Evolutionary conservation across 23 tunicate species (phyloP).

Genomic region (Ciona savignyi): DNA sequence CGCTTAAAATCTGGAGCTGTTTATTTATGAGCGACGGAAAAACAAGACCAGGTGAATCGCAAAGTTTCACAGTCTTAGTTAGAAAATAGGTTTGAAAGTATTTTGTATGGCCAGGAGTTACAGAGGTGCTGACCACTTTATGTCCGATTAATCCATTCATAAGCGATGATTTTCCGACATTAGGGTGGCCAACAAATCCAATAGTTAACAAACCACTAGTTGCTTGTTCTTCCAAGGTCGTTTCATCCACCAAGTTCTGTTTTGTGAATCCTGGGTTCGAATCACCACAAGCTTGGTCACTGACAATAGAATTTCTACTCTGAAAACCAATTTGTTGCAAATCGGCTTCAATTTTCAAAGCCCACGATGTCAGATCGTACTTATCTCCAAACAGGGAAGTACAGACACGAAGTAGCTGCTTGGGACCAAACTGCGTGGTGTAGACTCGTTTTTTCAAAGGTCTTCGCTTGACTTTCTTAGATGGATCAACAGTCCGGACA

Average conservation of each 20-base stretch:
- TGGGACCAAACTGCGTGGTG: slow-evolving; percentile 79
- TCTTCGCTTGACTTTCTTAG: slow-evolving; percentile 24
- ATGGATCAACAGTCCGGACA: slow-evolving; percentile 20
- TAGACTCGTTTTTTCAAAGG: slow-evolving; percentile 48
- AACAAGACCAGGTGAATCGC: slow-evolving; percentile 92
- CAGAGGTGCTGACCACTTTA: slow-evolving; percentile 86
- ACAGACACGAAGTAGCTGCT: slow-evolving; percentile 56
- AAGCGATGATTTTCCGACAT: slow-evolving; percentile 90
- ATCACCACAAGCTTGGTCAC: neutral
- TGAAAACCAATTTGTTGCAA: slow-evolving; percentile 23
- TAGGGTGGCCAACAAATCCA: slow-evolving; percentile 89
- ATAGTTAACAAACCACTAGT: slow-evolving; percentile 50
- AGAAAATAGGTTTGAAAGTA: slow-evolving; percentile 83
- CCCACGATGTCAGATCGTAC: slow-evolving; percentile 63
- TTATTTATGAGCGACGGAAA: slow-evolving; percentile 80
- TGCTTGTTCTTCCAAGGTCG: slow-evolving; percentile 13
- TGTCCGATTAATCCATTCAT: slow-evolving; percentile 89
- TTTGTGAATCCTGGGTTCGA: too few species aligned
- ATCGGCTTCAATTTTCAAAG: slow-evolving; percentile 51
- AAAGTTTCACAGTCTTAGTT: slow-evolving; percentile 50
- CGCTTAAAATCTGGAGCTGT: slow-evolving; percentile 83
- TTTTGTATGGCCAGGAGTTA: slow-evolving; percentile 97
- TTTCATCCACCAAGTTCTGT: too few species aligned
- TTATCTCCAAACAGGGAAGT: slow-evolving; percentile 49
- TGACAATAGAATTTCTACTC: slow-evolving; percentile 15